Conservation (phyloP, 2,888 invertebrate species). For the Thymelicus acteon region DNA sequence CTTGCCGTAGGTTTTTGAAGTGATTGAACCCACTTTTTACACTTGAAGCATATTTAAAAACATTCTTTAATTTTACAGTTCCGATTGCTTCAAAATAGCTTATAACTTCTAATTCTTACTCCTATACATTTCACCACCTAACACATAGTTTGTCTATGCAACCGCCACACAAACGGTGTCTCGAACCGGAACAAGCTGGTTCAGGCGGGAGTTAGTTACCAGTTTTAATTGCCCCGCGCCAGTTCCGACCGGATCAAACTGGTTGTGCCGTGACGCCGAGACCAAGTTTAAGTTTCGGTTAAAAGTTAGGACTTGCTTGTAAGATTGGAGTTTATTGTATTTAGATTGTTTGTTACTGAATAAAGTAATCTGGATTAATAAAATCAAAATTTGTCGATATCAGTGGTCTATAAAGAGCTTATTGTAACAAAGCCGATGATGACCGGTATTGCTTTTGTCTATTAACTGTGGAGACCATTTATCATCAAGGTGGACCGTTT, state of each 20-base stretch:
- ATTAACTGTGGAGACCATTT: too few species aligned
- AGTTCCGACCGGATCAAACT: conserved; percentile 58
- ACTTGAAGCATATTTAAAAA: too few species aligned
- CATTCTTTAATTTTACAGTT: too few species aligned
- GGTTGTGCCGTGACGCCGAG: conserved; percentile 38
- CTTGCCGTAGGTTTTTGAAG: too few species aligned
- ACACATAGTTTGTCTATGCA: conserved; percentile 18
- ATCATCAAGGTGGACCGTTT: too few species aligned
- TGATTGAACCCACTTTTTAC: too few species aligned
- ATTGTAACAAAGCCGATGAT: too few species aligned
- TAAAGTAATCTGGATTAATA: neutral
- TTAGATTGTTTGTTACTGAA: neutral
- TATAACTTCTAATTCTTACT: neutral
- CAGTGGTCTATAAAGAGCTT: neutral
- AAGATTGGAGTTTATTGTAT: conserved; percentile 2
- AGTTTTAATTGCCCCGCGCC: conserved; percentile 57
- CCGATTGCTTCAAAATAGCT: neutral
- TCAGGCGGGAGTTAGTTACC: conserved; percentile 48
- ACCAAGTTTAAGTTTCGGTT: conserved; percentile 25
- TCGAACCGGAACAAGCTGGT: conserved; percentile 23
- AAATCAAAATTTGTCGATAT: neutral
- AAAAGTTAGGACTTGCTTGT: conserved; percentile 14
- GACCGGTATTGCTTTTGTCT: too few species aligned
- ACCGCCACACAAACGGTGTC: conserved; percentile 26
- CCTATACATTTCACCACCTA: conserved; percentile 1